phyloP scores from a whole-genome alignment of 1,140 invertebrate genomes.

The Aphelenchoides avenae region DNA sequence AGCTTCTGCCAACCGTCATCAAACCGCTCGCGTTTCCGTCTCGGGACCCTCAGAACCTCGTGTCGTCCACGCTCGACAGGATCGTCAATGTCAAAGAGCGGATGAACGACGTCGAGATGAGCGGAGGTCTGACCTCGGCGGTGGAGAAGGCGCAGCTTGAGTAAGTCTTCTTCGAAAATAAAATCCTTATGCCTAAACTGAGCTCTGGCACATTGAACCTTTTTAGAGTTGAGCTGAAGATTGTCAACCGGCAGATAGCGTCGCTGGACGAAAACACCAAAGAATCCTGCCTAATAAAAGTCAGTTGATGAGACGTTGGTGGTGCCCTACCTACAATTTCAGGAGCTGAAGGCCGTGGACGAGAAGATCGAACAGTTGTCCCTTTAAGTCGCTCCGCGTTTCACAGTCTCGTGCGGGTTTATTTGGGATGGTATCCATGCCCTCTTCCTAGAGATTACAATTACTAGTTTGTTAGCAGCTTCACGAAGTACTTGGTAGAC shows the following conservation, averaged over 20 bases:
- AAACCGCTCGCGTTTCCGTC: conserved; percentile 26
- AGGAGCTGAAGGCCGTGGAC: conserved; percentile 42
- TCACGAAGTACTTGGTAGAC: too few relatives aligned
- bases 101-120: conserved; percentile 42
- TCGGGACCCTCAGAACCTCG: conserved; percentile 45
- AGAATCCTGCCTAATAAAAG: conserved; percentile 37
- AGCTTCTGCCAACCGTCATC: conserved; percentile 40
- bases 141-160: conserved; percentile 42
- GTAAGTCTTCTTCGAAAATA: conserved; percentile 1
- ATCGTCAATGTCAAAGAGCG: conserved; percentile 53
- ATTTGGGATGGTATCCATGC: too few relatives aligned
- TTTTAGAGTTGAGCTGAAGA: conserved; percentile 36
- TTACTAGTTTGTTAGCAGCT: too few relatives aligned
- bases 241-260: conserved; percentile 40
- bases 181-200: neutral
- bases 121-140: conserved; percentile 25
- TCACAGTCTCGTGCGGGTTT: too few relatives aligned
- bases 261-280: conserved; percentile 41
- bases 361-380: conserved; percentile 41
- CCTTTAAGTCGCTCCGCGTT: too few relatives aligned
- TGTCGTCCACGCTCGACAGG: conserved; percentile 41
- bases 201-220: neutral
- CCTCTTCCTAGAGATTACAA: too few relatives aligned
- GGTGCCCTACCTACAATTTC: too few relatives aligned
- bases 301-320: too few relatives aligned